Percentiles rank a stretch among this genome's conserved stretches.
Conservation (phyloP, 2,797 vertebrate species). For the Ctenosaura bakeri region DNA sequence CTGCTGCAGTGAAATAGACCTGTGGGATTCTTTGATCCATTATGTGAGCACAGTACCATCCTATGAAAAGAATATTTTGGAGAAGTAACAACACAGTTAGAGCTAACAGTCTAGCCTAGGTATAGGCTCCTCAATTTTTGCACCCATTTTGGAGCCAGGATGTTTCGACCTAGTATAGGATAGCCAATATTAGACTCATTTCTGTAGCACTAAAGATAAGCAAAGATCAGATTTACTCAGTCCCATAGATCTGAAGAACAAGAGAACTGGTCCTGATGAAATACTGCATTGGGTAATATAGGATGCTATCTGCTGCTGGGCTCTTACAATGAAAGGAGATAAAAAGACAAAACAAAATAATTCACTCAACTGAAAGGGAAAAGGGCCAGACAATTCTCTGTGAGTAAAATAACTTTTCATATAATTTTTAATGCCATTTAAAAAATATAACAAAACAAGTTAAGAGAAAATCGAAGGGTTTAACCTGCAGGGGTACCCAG, state of each 20-base stretch:
- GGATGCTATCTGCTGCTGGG: neutral
- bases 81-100: neutral
- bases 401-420: constrained; percentile 71
- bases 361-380: constrained; percentile 46
- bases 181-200: neutral
- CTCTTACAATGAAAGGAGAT: constrained; percentile 6
- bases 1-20: neutral
- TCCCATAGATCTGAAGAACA: neutral
- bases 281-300: neutral
- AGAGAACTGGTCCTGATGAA: neutral
- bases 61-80: neutral
- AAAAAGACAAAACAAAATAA: constrained; percentile 54
- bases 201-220: neutral
- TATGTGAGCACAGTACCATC: neutral
- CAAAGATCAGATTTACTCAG: neutral
- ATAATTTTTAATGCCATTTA: constrained; percentile 60
- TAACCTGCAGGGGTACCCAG: constrained; percentile 72
- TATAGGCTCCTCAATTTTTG: neutral
- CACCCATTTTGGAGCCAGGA: neutral
- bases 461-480: constrained; percentile 76
- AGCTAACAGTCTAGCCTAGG: neutral
- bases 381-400: constrained; percentile 66
- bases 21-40: neutral
- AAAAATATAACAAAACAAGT: constrained; percentile 74
- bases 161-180: neutral